Evolutionary conservation across 23 tunicate species (phyloP).

Genomic region (Pegea sp.): DNA sequence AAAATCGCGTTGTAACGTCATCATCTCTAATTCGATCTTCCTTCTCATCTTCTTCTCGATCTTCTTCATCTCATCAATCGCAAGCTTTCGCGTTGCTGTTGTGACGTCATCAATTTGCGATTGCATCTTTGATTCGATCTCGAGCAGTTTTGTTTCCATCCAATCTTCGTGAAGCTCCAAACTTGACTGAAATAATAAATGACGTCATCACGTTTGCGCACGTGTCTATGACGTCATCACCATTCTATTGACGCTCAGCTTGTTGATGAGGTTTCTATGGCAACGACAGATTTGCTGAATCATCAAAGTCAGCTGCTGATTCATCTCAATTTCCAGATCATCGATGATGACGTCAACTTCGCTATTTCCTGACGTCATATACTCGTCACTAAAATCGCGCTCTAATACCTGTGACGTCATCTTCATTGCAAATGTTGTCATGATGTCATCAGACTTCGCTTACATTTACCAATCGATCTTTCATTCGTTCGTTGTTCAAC

Average conservation of each 20-base stretch:
- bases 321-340: too few species aligned
- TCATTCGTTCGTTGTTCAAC: too few species aligned
- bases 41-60: conserved; percentile 8
- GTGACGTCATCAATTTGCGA: conserved; percentile 10
- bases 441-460: too few species aligned
- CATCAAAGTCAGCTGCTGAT: too few species aligned
- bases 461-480: too few species aligned
- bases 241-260: background rate
- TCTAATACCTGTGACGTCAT: too few species aligned
- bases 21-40: conserved; percentile 20
- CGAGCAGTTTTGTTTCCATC: conserved; percentile 15
- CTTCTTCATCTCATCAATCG: conserved; percentile 4
- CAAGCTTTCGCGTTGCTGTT: conserved; percentile 1
- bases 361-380: too few species aligned
- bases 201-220: background rate
- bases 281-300: too few species aligned
- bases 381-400: too few species aligned
- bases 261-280: too few species aligned
- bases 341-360: too few species aligned
- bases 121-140: conserved; percentile 12
- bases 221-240: background rate
- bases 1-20: conserved; percentile 38
- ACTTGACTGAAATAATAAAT: conserved; percentile 7
- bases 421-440: too few species aligned
- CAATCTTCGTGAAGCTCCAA: conserved; percentile 24